phyloP scores from a whole-genome alignment of 92 coral and sea anemone genomes.

The Parazoanthus darwini region DNA sequence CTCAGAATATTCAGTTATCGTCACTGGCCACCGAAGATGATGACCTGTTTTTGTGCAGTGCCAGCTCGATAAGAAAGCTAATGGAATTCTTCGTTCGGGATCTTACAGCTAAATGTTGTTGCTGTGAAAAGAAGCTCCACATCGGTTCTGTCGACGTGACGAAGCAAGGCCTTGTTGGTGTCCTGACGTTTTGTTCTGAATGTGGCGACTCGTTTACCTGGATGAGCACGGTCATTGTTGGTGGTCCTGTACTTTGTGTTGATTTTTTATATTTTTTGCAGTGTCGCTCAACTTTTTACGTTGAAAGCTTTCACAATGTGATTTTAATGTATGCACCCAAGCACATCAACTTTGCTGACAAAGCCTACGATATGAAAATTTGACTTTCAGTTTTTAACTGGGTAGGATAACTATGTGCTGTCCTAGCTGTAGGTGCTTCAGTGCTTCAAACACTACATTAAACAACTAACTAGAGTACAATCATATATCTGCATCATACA shows the following conservation, averaged over 20 bases:
- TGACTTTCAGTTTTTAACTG: neutral
- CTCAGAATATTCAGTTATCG: slow-evolving; percentile 17
- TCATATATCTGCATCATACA: no score
- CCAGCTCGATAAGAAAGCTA: neutral
- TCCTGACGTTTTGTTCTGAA: no score
- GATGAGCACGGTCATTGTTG: no score
- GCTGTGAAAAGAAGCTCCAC: neutral
- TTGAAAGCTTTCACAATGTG: slow-evolving; percentile 7
- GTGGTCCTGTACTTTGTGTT: neutral
- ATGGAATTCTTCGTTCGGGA: neutral
- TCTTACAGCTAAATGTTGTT: neutral
- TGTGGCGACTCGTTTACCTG: neutral
- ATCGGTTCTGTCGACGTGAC: no score
- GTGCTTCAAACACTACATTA: no score
- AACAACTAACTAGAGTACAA: no score
- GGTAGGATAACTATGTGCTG: neutral
- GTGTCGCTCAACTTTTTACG: slow-evolving; percentile 22
- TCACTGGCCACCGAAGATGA: slow-evolving; percentile 15
- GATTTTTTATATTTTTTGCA: neutral
- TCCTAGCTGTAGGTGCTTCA: no score
- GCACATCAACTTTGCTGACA: slow-evolving; percentile 21
- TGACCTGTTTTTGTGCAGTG: neutral
- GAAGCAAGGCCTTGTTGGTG: no score
- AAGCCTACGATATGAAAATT: slow-evolving; percentile 15
- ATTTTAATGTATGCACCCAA: slow-evolving; percentile 4